Conservation (phyloP, 30 jellyfish, hydroid and myxozoan species). For the Aurelia aurita complex sp. Pacific region DNA sequence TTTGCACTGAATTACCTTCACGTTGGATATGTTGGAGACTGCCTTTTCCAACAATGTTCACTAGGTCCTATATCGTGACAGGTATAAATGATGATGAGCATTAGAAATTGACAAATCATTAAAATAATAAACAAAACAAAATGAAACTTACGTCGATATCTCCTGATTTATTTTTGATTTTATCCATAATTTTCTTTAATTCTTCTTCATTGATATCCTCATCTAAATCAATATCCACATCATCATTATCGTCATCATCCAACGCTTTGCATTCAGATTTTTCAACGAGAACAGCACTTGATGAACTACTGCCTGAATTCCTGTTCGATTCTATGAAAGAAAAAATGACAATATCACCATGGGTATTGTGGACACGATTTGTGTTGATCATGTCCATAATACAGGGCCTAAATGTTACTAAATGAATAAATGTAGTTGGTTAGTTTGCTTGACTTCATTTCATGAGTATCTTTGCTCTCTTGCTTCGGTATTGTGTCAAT, state of each 20-base stretch:
- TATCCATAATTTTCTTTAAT: slow-evolving; percentile 66
- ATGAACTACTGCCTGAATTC: slow-evolving; percentile 49
- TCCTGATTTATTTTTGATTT: slow-evolving; percentile 58
- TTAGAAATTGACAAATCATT: no score
- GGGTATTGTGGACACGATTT: not conserved
- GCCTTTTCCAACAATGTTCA: no score
- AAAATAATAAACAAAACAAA: not conserved
- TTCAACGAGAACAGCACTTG: slow-evolving; percentile 78
- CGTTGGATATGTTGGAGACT: no score
- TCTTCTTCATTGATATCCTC: slow-evolving; percentile 90
- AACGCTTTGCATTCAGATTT: slow-evolving; percentile 60
- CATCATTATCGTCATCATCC: slow-evolving; percentile 75
- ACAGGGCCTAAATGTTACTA: not conserved
- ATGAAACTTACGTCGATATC: slow-evolving; percentile 33
- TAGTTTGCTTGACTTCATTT: not conserved
- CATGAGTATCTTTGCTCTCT: not conserved
- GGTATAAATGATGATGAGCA: no score
- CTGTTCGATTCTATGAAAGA: slow-evolving; percentile 28
- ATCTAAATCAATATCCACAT: slow-evolving; percentile 66
- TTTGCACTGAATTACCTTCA: no score
- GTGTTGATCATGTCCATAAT: not conserved
- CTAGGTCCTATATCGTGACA: no score
- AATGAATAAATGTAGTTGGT: no score
- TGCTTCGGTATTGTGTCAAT: no score
- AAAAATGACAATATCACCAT: not conserved